Base-by-base conservation (phyloP, 2,797 vertebrate species). In the Tachyglossus aculeatus region DNA sequence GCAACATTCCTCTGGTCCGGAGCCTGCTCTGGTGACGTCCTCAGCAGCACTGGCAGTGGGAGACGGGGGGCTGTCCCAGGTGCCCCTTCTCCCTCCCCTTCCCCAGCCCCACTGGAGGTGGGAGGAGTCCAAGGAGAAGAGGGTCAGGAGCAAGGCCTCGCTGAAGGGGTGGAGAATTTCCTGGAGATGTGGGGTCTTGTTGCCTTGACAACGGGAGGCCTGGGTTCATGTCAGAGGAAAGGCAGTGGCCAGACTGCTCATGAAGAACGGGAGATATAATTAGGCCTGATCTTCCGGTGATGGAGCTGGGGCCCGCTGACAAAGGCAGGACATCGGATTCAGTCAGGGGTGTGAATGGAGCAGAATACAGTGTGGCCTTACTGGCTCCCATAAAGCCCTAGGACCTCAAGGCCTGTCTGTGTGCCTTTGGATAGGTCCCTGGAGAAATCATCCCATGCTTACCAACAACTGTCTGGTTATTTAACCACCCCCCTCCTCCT, bases 131-230 rank as follows among this genome's bases (percentile, higher is more conserved):
- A 9, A 6, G 64, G 2, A 14, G 78, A 77, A 66, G 60, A 25
- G 74, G 81, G 79, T 44, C 43, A 63, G 0, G 50, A 60, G 68
- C n/a, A n/a, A n/a, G n/a, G n/a, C n/a, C n/a, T n/a, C n/a, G n/a
- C n/a, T n/a, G n/a, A n/a, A n/a, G n/a, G n/a, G n/a, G n/a, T n/a
- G n/a, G n/a, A n/a, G n/a, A n/a, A n/a, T n/a, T n/a, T n/a, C 68
- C 62, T 54, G 77, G 76, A 81, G 73, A 76, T 58, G 21, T 16
- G 9, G 39, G 67, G 68, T 77, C 67, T 38, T 52, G 82, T 82
- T 68, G 71, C 77, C 84, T 66, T 82, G 67, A 69, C 56, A 72
- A 86, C 71, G 4, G 64, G 55, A 4, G 5, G 22, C 74, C 48
- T 25, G 63, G 84, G 74, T 71, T 69, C 60, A 71, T 4, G 1